Percentiles rank a stretch among this genome's conserved stretches.
phyloP scores from a whole-genome alignment of 2,888 invertebrate genomes.

The Epinotia ramella region DNA sequence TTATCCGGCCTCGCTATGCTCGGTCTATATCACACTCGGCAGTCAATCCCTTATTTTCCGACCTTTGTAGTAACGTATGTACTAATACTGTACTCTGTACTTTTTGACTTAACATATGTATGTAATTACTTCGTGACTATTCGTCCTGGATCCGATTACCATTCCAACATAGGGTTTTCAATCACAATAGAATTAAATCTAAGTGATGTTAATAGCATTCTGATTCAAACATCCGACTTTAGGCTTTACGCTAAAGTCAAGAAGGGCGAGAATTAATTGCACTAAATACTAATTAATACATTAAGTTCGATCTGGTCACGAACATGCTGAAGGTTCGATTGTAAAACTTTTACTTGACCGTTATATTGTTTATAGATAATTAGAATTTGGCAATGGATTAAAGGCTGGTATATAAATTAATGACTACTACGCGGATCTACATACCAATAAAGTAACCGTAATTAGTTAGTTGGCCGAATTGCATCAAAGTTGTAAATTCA shows the following conservation, averaged over 20 bases:
- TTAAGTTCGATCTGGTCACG: constrained; percentile 34
- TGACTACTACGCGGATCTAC: neutral
- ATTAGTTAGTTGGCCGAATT: too few species aligned
- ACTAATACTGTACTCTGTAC: too few species aligned
- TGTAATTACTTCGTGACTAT: neutral
- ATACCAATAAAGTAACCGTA: neutral
- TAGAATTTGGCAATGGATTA: constrained; percentile 15
- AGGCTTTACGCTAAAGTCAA: neutral
- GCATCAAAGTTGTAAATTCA: too few species aligned
- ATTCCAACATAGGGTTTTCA: neutral
- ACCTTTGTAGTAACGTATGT: too few species aligned
- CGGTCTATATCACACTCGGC: too few species aligned
- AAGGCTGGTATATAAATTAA: neutral
- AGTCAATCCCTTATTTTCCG: too few species aligned
- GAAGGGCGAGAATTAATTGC: constrained; percentile 1
- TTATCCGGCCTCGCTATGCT: too few species aligned
- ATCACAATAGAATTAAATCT: neutral
- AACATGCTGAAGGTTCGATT: constrained; percentile 30
- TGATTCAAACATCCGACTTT: neutral
- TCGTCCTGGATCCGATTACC: neutral
- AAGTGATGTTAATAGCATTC: neutral
- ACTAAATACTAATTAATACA: constrained; percentile 21
- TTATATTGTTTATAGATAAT: constrained; percentile 27
- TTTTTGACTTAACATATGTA: neutral
- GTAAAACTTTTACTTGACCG: constrained; percentile 27